Percentiles rank a stretch among this genome's conserved stretches.
phyloP scores from a whole-genome alignment of 2,888 invertebrate species.

The Noctua comes region DNA sequence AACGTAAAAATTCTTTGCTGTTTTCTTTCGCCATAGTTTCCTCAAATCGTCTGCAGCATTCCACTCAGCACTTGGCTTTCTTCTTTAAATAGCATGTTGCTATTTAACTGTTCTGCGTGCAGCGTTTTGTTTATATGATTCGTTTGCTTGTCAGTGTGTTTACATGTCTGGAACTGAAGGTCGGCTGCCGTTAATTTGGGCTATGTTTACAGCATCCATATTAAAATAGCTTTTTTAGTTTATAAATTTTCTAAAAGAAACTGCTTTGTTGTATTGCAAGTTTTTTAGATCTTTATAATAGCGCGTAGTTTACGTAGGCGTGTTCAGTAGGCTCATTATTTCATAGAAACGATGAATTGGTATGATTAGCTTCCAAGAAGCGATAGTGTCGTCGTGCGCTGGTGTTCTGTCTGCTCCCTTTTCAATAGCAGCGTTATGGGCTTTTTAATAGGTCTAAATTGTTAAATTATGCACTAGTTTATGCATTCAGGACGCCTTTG shows the following conservation, averaged over 20 bases:
- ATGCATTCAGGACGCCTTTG: conserved; percentile 72
- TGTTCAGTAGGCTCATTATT: conserved; percentile 42
- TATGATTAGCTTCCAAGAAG: conserved; percentile 69
- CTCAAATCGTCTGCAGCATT: conserved; percentile 69
- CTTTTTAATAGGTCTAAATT: conserved; percentile 75
- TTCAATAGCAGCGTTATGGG: conserved; percentile 68
- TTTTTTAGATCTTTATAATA: conserved; percentile 24
- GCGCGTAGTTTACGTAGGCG: conserved; percentile 5
- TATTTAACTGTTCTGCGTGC: conserved; percentile 67
- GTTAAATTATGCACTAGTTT: conserved; percentile 72
- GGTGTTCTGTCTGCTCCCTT: conserved; percentile 57
- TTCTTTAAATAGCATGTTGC: conserved; percentile 80
- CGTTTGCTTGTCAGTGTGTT: conserved; percentile 75
- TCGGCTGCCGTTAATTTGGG: conserved; percentile 70
- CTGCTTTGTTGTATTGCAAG: conserved; percentile 22
- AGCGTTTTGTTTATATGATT: conserved; percentile 75
- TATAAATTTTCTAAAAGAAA: conserved; percentile 43
- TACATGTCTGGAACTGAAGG: conserved; percentile 75
- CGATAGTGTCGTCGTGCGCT: conserved; percentile 47
- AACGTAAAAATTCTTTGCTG: conserved; percentile 31
- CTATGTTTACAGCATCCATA: conserved; percentile 69
- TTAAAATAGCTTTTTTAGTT: conserved; percentile 60
- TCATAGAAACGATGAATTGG: conserved; percentile 70
- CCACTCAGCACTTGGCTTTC: conserved; percentile 74
- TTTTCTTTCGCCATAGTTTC: conserved; percentile 53